Percentiles rank a stretch among this genome's conserved stretches.
phyloP scores from a whole-genome alignment of 2,113 vertebrate species.

The Microtus montanus region DNA sequence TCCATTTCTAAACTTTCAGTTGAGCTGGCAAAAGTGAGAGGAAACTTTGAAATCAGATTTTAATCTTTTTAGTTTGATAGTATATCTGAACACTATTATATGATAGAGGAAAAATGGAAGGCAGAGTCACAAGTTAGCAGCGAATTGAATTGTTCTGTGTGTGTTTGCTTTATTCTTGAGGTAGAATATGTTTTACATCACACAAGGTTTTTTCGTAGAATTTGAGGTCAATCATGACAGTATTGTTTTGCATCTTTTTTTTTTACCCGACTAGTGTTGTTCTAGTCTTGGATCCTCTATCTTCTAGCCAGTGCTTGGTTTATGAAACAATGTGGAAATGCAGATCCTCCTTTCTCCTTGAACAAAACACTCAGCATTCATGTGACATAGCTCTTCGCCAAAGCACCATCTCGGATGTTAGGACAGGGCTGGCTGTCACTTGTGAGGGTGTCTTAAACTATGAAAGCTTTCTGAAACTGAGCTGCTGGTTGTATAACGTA shows the following conservation, averaged over 20 bases:
- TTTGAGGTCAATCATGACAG: not conserved
- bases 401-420: constrained; percentile 41
- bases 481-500: constrained; percentile 68
- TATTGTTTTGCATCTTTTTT: constrained; percentile 59
- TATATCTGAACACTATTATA: constrained; percentile 18
- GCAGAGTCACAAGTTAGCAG: not conserved
- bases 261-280: constrained; percentile 18
- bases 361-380: constrained; percentile 58
- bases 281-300: constrained; percentile 70
- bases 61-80: constrained; percentile 47
- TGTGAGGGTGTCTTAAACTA: not conserved
- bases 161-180: constrained; percentile 51
- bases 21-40: constrained; percentile 55
- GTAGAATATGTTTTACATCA: constrained; percentile 36
- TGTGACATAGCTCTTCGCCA: constrained; percentile 38
- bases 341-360: constrained; percentile 53
- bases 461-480: constrained; percentile 22
- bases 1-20: constrained; percentile 52
- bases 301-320: constrained; percentile 40
- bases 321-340: not conserved
- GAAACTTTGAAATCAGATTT: constrained; percentile 57
- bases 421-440: not conserved
- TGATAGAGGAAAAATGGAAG: not conserved
- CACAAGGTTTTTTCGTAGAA: constrained; percentile 28
- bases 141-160: not conserved